phyloP scores from a whole-genome alignment of 2,797 vertebrate species.

The Diplodus sargus region DNA sequence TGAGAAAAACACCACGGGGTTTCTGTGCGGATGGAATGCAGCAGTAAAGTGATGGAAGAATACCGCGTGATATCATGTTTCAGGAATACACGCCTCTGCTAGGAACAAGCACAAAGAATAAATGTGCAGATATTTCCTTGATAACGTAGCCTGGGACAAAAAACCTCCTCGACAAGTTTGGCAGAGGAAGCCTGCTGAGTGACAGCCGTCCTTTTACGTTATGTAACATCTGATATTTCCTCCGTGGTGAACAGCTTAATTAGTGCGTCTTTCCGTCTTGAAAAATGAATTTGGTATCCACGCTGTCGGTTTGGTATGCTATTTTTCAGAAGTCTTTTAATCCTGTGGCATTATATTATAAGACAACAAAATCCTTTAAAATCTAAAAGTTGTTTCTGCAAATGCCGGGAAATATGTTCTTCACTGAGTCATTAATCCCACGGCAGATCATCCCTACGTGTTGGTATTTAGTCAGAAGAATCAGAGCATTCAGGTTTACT shows the following conservation, averaged over 20 bases:
- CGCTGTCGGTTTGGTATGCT: neutral
- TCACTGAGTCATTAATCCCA: neutral
- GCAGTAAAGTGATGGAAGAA: neutral
- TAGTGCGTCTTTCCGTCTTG: too few relatives aligned
- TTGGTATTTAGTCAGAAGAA: neutral
- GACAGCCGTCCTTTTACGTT: neutral
- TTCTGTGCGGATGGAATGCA: neutral
- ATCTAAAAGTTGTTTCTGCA: neutral
- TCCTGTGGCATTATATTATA: neutral
- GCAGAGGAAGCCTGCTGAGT: neutral
- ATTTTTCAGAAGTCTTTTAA: neutral
- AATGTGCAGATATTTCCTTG: neutral
- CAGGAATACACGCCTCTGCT: neutral
- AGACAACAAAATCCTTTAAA: neutral
- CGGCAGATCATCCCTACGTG: neutral
- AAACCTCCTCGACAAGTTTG: neutral
- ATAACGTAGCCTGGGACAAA: neutral
- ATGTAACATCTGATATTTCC: neutral
- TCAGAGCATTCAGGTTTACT: constrained; percentile 6
- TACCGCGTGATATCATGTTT: neutral
- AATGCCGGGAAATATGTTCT: neutral
- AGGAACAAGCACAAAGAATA: neutral
- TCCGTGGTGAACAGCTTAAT: neutral
- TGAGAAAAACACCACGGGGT: neutral
- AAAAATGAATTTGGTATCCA: neutral